Evolutionary conservation across 2,797 vertebrate species (phyloP).

Genomic region (Gymnothorax reevesii): DNA sequence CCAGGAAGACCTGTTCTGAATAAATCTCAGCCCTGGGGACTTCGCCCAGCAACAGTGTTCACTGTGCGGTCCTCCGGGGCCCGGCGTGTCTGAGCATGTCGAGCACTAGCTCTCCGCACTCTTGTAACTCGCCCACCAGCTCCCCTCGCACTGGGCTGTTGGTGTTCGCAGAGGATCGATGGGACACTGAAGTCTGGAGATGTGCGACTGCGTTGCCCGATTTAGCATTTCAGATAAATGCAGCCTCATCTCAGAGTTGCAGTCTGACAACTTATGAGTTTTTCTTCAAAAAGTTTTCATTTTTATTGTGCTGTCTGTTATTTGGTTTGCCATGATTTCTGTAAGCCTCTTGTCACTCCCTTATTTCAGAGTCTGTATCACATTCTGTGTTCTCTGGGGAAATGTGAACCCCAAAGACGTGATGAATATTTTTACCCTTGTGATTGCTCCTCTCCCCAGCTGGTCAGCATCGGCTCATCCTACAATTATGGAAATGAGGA

Average conservation of each 20-base stretch:
- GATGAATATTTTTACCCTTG: conserved; percentile 40
- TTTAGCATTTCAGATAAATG: neutral
- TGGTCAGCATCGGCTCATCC: conserved; percentile 97
- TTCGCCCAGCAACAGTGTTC: conserved; percentile 59
- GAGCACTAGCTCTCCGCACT: conserved; percentile 47
- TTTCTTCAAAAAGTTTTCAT: neutral
- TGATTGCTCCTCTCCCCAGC: conserved; percentile 58
- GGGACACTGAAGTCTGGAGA: neutral
- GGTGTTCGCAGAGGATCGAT: neutral
- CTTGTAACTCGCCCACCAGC: conserved; percentile 16
- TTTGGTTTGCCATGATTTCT: conserved; percentile 12
- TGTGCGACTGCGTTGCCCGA: neutral
- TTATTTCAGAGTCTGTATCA: conserved; percentile 6
- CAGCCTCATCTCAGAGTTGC: neutral
- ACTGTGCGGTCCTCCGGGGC: conserved; percentile 61
- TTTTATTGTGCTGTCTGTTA: neutral
- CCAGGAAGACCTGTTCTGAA: neutral
- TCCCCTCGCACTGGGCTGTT: neutral
- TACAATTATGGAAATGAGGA: conserved; percentile 99
- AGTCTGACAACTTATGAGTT: neutral
- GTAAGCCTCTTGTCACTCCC: conserved; percentile 11
- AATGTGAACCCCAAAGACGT: conserved; percentile 15
- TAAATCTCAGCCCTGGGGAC: neutral
- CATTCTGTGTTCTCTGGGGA: neutral
- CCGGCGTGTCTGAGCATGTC: conserved; percentile 66